Evolutionary conservation across 2,113 vertebrate genomes (phyloP).

Genomic region (Damaliscus lunatus): DNA sequence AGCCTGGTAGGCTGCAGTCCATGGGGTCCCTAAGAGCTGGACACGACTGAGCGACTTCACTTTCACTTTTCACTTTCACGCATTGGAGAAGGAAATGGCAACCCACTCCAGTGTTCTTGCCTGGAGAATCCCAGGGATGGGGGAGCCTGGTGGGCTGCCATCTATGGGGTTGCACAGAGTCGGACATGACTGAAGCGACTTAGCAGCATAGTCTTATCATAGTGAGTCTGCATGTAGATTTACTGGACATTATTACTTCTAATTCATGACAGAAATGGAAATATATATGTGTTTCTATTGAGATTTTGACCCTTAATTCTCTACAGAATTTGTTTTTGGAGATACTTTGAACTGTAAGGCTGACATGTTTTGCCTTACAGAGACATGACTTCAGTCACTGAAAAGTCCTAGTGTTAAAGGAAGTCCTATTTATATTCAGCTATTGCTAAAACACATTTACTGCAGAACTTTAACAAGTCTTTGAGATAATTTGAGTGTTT

Average conservation of each 20-base stretch:
- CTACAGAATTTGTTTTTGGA: background rate
- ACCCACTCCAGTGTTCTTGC: too few species aligned
- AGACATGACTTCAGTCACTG: background rate
- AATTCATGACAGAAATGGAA: slow-evolving; percentile 15
- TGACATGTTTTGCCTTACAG: background rate
- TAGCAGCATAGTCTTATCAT: background rate
- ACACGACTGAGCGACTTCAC: too few species aligned
- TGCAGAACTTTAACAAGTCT: slow-evolving; percentile 29
- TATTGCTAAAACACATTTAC: slow-evolving; percentile 17
- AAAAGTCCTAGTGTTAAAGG: slow-evolving; percentile 37
- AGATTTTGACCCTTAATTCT: background rate
- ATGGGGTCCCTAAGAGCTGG: too few species aligned
- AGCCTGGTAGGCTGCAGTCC: too few species aligned
- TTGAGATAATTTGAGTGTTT: slow-evolving; percentile 24
- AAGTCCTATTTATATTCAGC: background rate
- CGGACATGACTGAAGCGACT: accelerated
- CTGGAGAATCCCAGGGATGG: too few species aligned
- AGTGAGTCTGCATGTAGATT: background rate
- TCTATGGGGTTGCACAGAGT: too few species aligned
- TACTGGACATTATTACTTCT: slow-evolving; percentile 4
- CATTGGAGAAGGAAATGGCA: too few species aligned
- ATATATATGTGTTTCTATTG: background rate
- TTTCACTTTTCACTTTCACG: too few species aligned
- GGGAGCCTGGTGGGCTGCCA: too few species aligned
- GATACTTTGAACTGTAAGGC: background rate